phyloP scores from a whole-genome alignment of 2,113 vertebrate genomes.

The Sarotherodon lohbergeri region DNA sequence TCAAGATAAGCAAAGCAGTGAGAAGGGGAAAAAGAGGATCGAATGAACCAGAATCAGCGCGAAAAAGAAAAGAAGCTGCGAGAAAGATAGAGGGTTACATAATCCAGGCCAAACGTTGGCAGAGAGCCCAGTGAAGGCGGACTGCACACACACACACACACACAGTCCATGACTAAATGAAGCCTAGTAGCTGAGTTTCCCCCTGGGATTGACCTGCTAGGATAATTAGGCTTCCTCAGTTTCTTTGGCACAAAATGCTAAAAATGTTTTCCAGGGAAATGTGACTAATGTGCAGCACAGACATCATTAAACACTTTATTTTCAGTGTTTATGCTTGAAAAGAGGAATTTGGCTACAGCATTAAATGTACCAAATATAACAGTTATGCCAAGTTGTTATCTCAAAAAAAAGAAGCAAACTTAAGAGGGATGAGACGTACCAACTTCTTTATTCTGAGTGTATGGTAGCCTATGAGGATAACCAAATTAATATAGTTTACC shows the following conservation, averaged over 20 bases:
- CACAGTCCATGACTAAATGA: neutral
- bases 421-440: neutral
- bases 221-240: neutral
- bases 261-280: neutral
- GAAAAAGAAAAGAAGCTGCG: neutral
- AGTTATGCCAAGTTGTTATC: neutral
- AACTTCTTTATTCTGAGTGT: neutral
- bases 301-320: neutral
- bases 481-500: neutral
- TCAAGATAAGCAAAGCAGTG: neutral
- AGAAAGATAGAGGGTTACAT: conserved; percentile 1
- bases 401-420: neutral
- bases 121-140: neutral
- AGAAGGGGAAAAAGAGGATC: neutral
- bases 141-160: neutral
- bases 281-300: neutral
- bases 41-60: neutral
- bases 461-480: neutral
- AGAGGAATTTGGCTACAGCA: neutral
- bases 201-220: neutral
- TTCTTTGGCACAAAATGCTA: neutral
- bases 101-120: neutral
- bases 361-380: neutral
- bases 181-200: neutral
- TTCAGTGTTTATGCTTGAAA: neutral